Conservation (phyloP, 2,797 vertebrate genomes). For the Erpetoichthys calabaricus region DNA sequence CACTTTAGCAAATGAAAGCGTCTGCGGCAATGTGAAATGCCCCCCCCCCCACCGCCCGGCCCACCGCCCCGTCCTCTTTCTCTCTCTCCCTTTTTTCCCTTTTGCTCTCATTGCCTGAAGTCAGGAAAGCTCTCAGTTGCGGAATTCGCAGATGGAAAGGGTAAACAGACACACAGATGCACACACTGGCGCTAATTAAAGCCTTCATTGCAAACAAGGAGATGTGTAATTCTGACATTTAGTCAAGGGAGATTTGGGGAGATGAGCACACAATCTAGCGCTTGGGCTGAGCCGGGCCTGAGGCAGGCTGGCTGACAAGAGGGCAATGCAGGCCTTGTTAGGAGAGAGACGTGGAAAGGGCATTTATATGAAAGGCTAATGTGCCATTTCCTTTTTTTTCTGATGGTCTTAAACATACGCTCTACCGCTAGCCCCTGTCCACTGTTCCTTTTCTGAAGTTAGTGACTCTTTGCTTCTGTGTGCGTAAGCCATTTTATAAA, state of each 20-base stretch:
- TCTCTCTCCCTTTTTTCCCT: conserved; percentile 2
- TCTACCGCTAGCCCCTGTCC: conserved; percentile 11
- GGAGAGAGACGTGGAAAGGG: conserved; percentile 68
- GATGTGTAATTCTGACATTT: conserved; percentile 93
- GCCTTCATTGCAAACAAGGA: conserved; percentile 67
- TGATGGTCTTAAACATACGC: conserved; percentile 60
- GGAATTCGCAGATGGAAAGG: conserved; percentile 25
- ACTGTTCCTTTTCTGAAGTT: neutral
- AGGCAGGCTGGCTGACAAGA: conserved; percentile 78
- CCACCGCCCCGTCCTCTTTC: neutral
- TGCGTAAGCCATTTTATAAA: too few relatives aligned
- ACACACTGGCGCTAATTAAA: conserved; percentile 74
- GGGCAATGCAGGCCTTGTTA: conserved; percentile 54
- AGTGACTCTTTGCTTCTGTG: too few relatives aligned
- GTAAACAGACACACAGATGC: conserved; percentile 36
- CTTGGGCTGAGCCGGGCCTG: conserved; percentile 52
- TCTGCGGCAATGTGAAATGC: conserved; percentile 2
- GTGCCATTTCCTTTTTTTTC: conserved; percentile 69
- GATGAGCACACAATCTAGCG: conserved; percentile 80
- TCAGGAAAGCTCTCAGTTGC: neutral
- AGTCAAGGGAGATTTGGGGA: conserved; percentile 94
- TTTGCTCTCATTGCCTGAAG: neutral
- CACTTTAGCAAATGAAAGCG: conserved; percentile 1
- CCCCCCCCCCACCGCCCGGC: neutral
- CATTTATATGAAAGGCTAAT: conserved; percentile 74